phyloP scores from a whole-genome alignment of 2,888 invertebrate species.

The Cylloceria caligata region DNA sequence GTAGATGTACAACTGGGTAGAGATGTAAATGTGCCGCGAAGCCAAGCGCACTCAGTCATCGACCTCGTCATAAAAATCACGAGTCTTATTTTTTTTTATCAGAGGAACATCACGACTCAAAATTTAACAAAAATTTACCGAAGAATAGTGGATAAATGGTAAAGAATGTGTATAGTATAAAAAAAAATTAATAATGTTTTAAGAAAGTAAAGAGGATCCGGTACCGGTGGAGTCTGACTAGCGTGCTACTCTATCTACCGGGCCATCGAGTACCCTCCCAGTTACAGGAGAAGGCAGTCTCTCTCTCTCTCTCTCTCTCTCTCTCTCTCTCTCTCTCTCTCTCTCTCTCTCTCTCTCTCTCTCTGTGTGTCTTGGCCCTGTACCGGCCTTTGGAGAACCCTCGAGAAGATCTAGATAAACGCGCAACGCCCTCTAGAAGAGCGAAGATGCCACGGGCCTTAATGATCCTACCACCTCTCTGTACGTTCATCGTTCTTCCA shows the following conservation, averaged over 20 bases:
- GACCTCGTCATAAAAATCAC: constrained; percentile 11
- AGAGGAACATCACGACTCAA: neutral
- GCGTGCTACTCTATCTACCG: constrained; percentile 46
- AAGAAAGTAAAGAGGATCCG: no score
- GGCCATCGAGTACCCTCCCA: constrained; percentile 36
- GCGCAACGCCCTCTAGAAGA: constrained; percentile 40
- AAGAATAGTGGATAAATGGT: neutral
- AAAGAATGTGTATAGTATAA: neutral
- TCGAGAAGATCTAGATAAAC: constrained; percentile 59
- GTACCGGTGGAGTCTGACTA: no score
- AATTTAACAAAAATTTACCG: neutral
- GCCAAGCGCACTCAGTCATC: neutral
- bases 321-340: neutral
- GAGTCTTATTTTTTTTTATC: neutral
- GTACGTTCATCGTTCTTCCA: constrained; percentile 9
- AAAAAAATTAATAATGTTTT: constrained; percentile 14
- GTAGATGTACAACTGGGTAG: no score
- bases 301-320: neutral
- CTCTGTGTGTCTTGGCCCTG: constrained; percentile 6
- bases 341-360: neutral
- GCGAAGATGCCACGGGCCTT: constrained; percentile 45
- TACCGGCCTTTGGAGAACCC: constrained; percentile 26
- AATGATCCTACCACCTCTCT: constrained; percentile 40
- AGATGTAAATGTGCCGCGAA: no score
- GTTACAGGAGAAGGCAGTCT: constrained; percentile 10